Evolutionary conservation across 2,113 vertebrate genomes (phyloP).

Genomic region (Bubo blakistoni): DNA sequence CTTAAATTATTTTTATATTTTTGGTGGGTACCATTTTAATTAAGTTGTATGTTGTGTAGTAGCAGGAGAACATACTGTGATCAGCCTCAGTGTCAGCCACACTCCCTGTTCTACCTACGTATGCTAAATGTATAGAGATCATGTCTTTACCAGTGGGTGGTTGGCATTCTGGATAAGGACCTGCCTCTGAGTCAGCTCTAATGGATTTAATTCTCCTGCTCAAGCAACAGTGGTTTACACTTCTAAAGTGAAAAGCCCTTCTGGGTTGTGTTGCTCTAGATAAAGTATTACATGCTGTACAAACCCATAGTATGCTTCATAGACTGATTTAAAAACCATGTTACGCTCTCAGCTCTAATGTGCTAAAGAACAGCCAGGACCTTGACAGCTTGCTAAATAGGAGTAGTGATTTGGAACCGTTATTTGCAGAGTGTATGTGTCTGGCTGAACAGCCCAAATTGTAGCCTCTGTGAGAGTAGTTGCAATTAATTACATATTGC

Average conservation of each 20-base stretch:
- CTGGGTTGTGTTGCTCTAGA: constrained; percentile 2
- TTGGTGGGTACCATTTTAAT: neutral
- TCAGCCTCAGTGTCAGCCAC: neutral
- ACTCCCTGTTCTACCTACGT: neutral
- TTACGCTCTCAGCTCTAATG: neutral
- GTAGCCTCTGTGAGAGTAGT: neutral
- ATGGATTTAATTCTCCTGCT: neutral
- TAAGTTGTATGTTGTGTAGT: neutral
- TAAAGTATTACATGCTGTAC: neutral
- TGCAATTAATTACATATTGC: neutral
- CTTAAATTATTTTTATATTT: neutral
- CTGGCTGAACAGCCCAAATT: constrained; percentile 1
- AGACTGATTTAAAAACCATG: neutral
- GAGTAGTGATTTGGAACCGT: neutral
- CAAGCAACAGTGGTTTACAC: neutral
- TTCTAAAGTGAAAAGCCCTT: neutral
- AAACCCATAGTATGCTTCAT: neutral
- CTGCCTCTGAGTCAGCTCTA: constrained; percentile 16
- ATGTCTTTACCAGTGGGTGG: neutral
- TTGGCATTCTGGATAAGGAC: neutral
- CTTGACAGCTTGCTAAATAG: constrained; percentile 1
- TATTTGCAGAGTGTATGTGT: neutral
- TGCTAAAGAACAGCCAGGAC: constrained; percentile 5
- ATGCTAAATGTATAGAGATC: neutral
- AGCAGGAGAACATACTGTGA: neutral